phyloP scores from a whole-genome alignment of 2,888 invertebrate species.

The Augochlorella aurata region DNA sequence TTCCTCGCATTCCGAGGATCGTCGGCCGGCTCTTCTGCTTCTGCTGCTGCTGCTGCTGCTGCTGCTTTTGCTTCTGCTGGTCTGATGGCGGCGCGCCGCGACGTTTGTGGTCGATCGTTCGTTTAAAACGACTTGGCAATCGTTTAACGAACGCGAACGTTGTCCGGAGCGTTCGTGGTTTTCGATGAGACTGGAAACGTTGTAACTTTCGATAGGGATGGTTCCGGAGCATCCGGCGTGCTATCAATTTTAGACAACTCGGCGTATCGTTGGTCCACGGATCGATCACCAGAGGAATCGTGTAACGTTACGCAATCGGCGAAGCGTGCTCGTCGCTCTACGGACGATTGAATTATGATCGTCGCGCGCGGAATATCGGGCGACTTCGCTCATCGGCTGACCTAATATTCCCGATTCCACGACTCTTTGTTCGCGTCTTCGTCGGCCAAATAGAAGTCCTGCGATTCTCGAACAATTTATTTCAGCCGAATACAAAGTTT shows the following conservation, averaged over 20 bases:
- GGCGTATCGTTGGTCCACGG: slow-evolving; percentile 31
- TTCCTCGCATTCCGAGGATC: slow-evolving; percentile 12
- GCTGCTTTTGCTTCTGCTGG: not conserved
- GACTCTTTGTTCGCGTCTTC: not conserved
- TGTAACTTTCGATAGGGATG: not conserved
- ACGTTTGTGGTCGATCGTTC: not conserved
- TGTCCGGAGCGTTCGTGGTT: not conserved
- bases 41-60: too few species aligned
- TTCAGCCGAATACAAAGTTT: too few species aligned
- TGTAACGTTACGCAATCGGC: slow-evolving; percentile 55
- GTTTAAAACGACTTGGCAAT: not conserved
- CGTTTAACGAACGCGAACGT: not conserved
- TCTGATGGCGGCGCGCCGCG: not conserved
- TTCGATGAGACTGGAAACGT: not conserved
- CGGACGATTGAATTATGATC: slow-evolving; percentile 62
- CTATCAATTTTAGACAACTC: slow-evolving; percentile 54
- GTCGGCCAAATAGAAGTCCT: not conserved
- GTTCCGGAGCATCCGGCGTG: not conserved
- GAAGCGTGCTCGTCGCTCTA: slow-evolving; percentile 52
- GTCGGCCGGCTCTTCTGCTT: slow-evolving; percentile 6
- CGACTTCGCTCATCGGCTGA: slow-evolving; percentile 50
- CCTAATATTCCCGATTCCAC: slow-evolving; percentile 46
- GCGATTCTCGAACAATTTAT: not conserved
- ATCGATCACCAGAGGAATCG: slow-evolving; percentile 53
- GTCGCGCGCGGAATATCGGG: slow-evolving; percentile 63